Evolutionary conservation across 2,888 invertebrate genomes (phyloP).

Genomic region (Caenorhabditis drosophilae): DNA sequence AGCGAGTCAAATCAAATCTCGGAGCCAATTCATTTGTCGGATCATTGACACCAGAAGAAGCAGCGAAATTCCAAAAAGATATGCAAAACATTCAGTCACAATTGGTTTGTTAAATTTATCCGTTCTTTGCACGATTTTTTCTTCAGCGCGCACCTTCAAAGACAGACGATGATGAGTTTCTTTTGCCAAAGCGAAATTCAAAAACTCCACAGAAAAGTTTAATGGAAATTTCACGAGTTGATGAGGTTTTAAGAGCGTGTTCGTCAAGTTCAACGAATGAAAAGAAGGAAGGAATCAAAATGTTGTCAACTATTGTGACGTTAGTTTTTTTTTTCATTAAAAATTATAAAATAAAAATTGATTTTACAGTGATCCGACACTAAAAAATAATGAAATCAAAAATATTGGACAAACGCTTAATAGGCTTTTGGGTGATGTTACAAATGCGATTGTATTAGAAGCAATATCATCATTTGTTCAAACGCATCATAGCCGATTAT

Average conservation of each 20-base stretch:
- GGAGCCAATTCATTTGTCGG: constrained; percentile 22
- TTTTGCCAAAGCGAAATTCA: constrained; percentile 16
- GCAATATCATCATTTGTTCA: constrained; percentile 18
- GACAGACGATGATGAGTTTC: constrained; percentile 31
- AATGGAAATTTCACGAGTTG: constrained; percentile 22
- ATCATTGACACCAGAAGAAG: constrained; percentile 16
- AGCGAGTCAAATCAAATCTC: constrained; percentile 26
- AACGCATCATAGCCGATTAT: constrained; percentile 17
- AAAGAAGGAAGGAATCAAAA: constrained; percentile 29
- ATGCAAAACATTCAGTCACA: constrained; percentile 13
- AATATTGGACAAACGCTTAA: constrained; percentile 19
- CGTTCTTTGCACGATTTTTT: neutral
- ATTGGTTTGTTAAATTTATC: neutral
- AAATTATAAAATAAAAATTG: neutral
- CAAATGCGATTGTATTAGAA: constrained; percentile 23
- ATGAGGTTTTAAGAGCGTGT: constrained; percentile 23
- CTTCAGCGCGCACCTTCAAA: constrained; percentile 1
- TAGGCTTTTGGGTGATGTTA: constrained; percentile 19
- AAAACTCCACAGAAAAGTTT: constrained; percentile 16
- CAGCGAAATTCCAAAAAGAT: constrained; percentile 15
- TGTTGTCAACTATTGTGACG: constrained; percentile 12
- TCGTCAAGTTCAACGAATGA: constrained; percentile 22
- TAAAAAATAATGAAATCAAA: constrained; percentile 23
- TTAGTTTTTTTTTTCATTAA: neutral
- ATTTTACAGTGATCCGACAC: constrained; percentile 9